phyloP scores from a whole-genome alignment of 1,140 invertebrate species.

The Holcopasites calliopsidis region DNA sequence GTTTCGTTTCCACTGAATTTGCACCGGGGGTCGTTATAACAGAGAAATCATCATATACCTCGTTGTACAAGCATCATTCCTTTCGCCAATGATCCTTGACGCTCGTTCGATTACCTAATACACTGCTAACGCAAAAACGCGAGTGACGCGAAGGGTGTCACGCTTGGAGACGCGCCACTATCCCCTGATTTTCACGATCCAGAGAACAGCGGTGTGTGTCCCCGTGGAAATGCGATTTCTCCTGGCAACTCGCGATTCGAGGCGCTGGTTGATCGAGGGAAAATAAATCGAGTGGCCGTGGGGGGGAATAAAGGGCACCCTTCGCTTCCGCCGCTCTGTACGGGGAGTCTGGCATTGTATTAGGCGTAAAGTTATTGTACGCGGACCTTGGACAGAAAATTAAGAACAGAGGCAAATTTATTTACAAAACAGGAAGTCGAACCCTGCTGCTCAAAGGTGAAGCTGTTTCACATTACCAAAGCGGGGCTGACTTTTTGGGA shows the following conservation, averaged over 20 bases:
- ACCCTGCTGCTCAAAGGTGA: neutral
- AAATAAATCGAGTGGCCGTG: slow-evolving; percentile 46
- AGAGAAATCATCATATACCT: neutral
- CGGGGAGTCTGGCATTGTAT: slow-evolving; percentile 20
- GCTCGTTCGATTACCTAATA: too few species aligned
- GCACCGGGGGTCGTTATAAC: neutral
- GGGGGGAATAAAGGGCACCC: slow-evolving; percentile 40
- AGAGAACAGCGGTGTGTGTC: too few species aligned
- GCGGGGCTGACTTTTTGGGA: neutral
- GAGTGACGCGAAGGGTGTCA: too few species aligned
- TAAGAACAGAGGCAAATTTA: slow-evolving; percentile 10
- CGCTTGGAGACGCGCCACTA: too few species aligned
- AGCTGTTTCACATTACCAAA: slow-evolving; percentile 7
- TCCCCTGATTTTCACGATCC: too few species aligned
- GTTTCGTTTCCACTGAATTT: neutral
- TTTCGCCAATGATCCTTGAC: neutral
- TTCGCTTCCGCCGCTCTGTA: slow-evolving; percentile 44
- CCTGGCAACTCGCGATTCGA: neutral
- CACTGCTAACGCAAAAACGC: too few species aligned
- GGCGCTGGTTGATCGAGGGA: neutral
- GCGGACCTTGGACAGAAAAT: slow-evolving; percentile 34
- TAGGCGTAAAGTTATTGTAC: slow-evolving; percentile 25
- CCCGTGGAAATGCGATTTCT: slow-evolving; percentile 1
- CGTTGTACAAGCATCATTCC: neutral
- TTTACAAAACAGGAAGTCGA: slow-evolving; percentile 22